Evolutionary conservation across 2,113 vertebrate genomes (phyloP).

Genomic region (Platysteira castanea): DNA sequence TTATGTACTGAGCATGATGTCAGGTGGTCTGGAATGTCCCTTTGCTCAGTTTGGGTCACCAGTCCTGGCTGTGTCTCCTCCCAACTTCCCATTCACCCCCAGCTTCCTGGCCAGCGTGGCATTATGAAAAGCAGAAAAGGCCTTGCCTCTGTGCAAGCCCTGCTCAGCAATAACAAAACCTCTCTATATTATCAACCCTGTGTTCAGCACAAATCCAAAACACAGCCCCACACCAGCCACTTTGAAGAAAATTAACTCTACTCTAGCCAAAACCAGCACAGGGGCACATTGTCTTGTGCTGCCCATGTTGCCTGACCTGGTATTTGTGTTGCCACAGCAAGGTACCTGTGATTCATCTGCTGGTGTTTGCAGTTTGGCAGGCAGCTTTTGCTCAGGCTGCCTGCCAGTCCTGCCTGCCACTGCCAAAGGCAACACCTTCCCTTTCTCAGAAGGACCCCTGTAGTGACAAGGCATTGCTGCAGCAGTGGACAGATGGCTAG

Average conservation of each 20-base stretch:
- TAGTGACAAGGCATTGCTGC: neutral
- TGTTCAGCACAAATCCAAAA: neutral
- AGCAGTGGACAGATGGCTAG: neutral
- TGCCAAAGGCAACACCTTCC: neutral
- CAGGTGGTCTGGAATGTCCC: neutral
- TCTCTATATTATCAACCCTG: neutral
- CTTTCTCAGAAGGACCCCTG: neutral
- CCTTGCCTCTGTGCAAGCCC: neutral
- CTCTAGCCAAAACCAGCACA: neutral
- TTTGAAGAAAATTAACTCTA: neutral
- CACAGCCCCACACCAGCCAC: neutral
- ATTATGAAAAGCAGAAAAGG: neutral
- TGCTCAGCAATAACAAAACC: neutral
- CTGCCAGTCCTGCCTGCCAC: neutral
- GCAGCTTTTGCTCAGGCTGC: neutral
- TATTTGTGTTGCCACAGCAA: neutral
- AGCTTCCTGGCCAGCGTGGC: neutral
- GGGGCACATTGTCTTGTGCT: neutral
- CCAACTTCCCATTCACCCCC: accelerated
- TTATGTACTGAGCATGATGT: neutral
- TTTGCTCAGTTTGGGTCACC: neutral
- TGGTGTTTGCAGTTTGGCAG: neutral
- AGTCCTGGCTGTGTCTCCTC: neutral
- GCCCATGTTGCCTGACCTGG: neutral
- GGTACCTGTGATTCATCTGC: neutral